Conservation (phyloP, 2,888 invertebrate species). For the Melinaea menophilus region DNA sequence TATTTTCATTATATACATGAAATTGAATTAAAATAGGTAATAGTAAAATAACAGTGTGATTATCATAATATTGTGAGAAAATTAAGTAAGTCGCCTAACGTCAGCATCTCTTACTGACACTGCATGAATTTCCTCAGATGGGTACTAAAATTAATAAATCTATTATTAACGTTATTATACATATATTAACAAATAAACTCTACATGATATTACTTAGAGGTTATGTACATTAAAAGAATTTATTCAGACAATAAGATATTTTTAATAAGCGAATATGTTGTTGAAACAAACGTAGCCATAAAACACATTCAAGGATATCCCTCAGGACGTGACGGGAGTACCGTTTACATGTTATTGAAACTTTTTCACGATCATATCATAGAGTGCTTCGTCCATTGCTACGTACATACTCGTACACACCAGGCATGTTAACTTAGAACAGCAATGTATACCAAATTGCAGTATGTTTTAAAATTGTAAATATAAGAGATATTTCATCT, state of each 20-base stretch:
- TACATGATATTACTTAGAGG: too few relatives aligned
- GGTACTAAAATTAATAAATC: too few relatives aligned
- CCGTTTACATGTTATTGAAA: conserved; percentile 5
- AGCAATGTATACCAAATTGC: conserved; percentile 13
- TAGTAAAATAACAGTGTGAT: too few relatives aligned
- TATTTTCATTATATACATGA: too few relatives aligned
- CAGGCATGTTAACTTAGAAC: neutral
- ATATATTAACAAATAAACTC: too few relatives aligned
- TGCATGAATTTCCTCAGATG: too few relatives aligned
- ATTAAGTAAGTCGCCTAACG: too few relatives aligned
- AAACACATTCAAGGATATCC: conserved; percentile 37
- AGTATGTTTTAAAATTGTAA: conserved; percentile 11
- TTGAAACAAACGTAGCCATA: conserved; percentile 38
- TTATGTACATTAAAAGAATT: too few relatives aligned
- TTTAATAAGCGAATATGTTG: conserved; percentile 29
- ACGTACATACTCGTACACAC: neutral
- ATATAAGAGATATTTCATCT: conserved; percentile 17
- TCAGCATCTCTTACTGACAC: too few relatives aligned
- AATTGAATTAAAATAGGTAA: too few relatives aligned
- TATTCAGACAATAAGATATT: conserved; percentile 24
- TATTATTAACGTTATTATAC: too few relatives aligned
- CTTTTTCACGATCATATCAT: neutral
- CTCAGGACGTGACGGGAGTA: conserved; percentile 34
- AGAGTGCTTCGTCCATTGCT: conserved; percentile 8
- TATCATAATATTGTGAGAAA: too few relatives aligned